phyloP scores from a whole-genome alignment of 2,888 invertebrate species.

The Microplitis deprimator region DNA sequence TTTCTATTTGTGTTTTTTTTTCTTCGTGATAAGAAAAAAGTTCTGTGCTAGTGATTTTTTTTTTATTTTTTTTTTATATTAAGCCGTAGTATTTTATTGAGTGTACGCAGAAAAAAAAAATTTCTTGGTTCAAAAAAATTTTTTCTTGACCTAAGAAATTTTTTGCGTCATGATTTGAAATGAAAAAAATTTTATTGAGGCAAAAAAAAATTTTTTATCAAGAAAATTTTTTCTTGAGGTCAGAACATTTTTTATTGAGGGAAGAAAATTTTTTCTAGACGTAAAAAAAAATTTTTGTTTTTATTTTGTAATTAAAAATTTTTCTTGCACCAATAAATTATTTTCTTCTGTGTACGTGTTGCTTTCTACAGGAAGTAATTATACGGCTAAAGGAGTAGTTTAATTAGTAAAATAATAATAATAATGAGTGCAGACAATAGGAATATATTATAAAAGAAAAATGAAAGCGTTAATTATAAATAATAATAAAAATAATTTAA shows the following conservation, averaged over 20 bases:
- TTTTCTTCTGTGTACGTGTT: conserved; percentile 35
- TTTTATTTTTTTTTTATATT: background rate
- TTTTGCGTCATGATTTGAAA: too few relatives aligned
- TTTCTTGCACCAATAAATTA: conserved; percentile 8
- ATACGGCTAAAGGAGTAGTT: conserved; percentile 42
- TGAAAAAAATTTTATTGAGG: too few relatives aligned
- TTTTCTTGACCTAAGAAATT: too few relatives aligned
- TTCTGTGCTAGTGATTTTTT: background rate
- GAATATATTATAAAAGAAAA: background rate
- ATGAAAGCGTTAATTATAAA: background rate
- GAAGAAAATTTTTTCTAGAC: too few relatives aligned
- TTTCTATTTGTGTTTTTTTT: conserved; percentile 21
- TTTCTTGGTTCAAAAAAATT: too few relatives aligned
- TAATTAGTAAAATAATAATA: conserved; percentile 38
- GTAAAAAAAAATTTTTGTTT: conserved; percentile 2
- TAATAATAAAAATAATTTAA: too few relatives aligned
- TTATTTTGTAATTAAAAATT: conserved; percentile 7
- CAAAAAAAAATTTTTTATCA: too few relatives aligned
- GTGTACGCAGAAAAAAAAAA: too few relatives aligned
- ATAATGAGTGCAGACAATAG: conserved; percentile 24
- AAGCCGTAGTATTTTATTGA: too few relatives aligned
- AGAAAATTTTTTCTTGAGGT: too few relatives aligned
- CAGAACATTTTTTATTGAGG: too few relatives aligned
- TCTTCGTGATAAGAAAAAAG: conserved; percentile 9
- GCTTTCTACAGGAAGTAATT: conserved; percentile 55